Evolutionary conservation across 2,888 invertebrate species (phyloP).

Genomic region (Pardosa pseudoannulata): DNA sequence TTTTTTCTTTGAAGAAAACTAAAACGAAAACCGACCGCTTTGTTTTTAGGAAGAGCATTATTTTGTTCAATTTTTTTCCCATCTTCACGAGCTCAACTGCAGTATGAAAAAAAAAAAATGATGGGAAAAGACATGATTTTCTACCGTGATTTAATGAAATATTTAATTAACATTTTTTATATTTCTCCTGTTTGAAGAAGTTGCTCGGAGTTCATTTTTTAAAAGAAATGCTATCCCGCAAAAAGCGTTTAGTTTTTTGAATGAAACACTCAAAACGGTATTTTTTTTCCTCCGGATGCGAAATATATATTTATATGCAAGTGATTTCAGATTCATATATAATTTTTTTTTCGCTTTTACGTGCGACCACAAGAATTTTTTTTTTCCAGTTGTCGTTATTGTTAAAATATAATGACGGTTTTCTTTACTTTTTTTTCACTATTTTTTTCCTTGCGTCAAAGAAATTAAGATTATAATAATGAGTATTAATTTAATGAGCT

Average conservation of each 20-base stretch:
- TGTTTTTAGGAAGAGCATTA: conserved; percentile 45
- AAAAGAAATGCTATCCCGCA: conserved; percentile 22
- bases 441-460: conserved; percentile 48
- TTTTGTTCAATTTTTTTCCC: neutral
- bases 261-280: conserved; percentile 25
- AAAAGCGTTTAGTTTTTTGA: conserved; percentile 65
- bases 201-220: conserved; percentile 56
- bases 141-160: conserved; percentile 67
- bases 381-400: conserved; percentile 7
- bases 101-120: conserved; percentile 31
- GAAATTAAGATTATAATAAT: conserved; percentile 72
- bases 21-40: conserved; percentile 38
- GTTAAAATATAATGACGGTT: conserved; percentile 53
- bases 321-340: conserved; percentile 13
- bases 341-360: conserved; percentile 27
- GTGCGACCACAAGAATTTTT: conserved; percentile 44
- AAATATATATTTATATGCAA: conserved; percentile 21
- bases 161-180: conserved; percentile 67
- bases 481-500: conserved; percentile 72
- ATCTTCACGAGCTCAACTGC: conserved; percentile 32
- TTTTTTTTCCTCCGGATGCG: neutral
- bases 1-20: conserved; percentile 22
- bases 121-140: conserved; percentile 36
- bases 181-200: conserved; percentile 19
- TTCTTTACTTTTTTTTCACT: conserved; percentile 47